Conservation (phyloP, 2,888 invertebrate genomes). For the Hipparchia sbordonii region DNA sequence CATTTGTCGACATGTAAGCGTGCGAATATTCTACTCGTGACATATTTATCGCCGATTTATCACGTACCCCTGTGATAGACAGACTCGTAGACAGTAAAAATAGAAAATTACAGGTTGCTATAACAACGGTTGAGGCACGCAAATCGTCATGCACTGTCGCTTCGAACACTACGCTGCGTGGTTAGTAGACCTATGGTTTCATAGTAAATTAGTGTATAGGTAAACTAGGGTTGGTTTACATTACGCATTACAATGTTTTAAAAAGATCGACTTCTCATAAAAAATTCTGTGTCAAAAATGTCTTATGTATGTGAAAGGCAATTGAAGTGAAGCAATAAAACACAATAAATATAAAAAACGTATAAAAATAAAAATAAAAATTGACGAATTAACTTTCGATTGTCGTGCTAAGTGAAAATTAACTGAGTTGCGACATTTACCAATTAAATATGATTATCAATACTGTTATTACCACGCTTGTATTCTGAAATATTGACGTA, state of each 20-base stretch:
- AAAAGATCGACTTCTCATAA: not conserved
- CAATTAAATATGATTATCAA: too few species aligned
- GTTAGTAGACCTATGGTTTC: not conserved
- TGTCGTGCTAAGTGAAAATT: too few species aligned
- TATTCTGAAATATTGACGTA: too few species aligned
- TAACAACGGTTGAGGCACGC: constrained; percentile 59
- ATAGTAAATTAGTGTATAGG: not conserved
- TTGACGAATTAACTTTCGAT: too few species aligned
- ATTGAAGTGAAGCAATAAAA: too few species aligned
- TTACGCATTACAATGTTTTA: not conserved
- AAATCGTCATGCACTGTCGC: constrained; percentile 59
- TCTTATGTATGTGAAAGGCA: too few species aligned
- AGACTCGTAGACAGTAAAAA: constrained; percentile 39
- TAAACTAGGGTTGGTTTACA: not conserved
- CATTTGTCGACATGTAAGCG: constrained; percentile 10
- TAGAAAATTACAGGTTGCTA: constrained; percentile 58
- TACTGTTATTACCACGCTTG: too few species aligned
- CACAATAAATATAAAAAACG: too few species aligned
- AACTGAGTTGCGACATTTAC: too few species aligned
- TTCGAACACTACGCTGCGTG: constrained; percentile 13
- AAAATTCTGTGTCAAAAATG: too few species aligned
- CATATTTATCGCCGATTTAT: constrained; percentile 24
- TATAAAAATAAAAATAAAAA: too few species aligned
- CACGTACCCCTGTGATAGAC: constrained; percentile 19
- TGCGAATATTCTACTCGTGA: constrained; percentile 10